Evolutionary conservation across 1,140 invertebrate genomes (phyloP).

Genomic region (Drosophila ambigua): DNA sequence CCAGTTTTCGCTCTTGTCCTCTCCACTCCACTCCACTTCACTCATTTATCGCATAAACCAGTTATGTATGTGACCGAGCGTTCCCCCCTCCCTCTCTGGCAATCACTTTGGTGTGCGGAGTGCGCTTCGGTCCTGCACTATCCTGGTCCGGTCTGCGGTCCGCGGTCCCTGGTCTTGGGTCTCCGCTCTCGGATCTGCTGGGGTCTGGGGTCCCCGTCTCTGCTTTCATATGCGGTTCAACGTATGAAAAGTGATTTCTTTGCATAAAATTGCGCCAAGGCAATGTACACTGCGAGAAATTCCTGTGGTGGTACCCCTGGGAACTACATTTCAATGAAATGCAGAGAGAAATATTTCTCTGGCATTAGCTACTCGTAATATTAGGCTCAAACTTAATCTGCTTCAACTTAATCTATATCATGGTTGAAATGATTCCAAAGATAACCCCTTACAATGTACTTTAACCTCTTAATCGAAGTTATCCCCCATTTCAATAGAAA

Average conservation of each 20-base stretch:
- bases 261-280: conserved; percentile 68
- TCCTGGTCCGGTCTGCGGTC: conserved; percentile 11
- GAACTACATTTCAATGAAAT: too few relatives aligned
- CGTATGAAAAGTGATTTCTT: conserved; percentile 81
- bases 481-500: too few relatives aligned
- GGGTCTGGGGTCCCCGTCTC: conserved; percentile 17
- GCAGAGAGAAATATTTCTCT: too few relatives aligned
- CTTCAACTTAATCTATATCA: too few relatives aligned
- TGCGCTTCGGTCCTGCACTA: too few relatives aligned
- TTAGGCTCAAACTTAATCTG: too few relatives aligned
- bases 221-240: conserved; percentile 54
- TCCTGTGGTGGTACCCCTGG: too few relatives aligned
- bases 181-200: too few relatives aligned
- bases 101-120: neutral
- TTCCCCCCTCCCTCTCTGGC: neutral
- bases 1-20: conserved; percentile 48
- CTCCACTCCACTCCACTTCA: conserved; percentile 6
- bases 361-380: too few relatives aligned
- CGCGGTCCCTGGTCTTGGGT: neutral
- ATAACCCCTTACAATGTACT: too few relatives aligned
- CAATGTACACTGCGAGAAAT: conserved; percentile 41
- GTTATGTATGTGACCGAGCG: conserved; percentile 12
- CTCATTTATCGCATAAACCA: conserved; percentile 47
- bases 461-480: too few relatives aligned
- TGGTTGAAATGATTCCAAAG: neutral